Percentiles rank a stretch among this genome's conserved stretches.
phyloP scores from a whole-genome alignment of 1,140 invertebrate species.

The Vanessa tameamea region DNA sequence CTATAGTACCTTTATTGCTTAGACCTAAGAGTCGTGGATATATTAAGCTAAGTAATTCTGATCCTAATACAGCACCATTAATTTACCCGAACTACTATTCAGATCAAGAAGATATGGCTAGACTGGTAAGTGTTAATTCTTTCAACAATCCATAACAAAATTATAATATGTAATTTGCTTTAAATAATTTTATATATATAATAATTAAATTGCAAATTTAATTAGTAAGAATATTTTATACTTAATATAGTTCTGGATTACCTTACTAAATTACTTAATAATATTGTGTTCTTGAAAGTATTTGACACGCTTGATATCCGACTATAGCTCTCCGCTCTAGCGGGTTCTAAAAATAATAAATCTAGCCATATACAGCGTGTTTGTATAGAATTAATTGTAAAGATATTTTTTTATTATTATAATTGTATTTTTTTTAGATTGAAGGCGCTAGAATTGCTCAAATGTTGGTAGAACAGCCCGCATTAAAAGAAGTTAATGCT shows the following conservation, averaged over 20 bases:
- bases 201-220: no score
- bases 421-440: slow-evolving; percentile 68
- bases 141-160: neutral
- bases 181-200: no score
- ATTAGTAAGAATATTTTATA: no score
- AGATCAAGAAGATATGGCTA: slow-evolving; percentile 85
- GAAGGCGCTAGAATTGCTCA: slow-evolving; percentile 88
- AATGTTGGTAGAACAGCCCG: slow-evolving; percentile 82
- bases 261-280: no score
- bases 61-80: slow-evolving; percentile 86
- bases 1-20: slow-evolving; percentile 84
- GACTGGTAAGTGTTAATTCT: slow-evolving; percentile 80
- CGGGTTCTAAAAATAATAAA: neutral
- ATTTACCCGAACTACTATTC: slow-evolving; percentile 92
- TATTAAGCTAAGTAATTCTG: slow-evolving; percentile 83
- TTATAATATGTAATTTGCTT: neutral
- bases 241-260: no score
- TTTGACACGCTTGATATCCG: neutral
- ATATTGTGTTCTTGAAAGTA: neutral
- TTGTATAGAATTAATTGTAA: neutral
- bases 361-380: neutral
- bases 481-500: slow-evolving; percentile 84
- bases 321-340: neutral
- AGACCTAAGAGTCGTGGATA: slow-evolving; percentile 87
- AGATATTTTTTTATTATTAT: no score